A percentile compares a stretch with the other conserved stretches of the same genome.
These are phyloP conservation scores for Etheostoma cragini DNA, from an alignment of 2,113 vertebrate genomes.

Conservation along the genomic window DNA sequence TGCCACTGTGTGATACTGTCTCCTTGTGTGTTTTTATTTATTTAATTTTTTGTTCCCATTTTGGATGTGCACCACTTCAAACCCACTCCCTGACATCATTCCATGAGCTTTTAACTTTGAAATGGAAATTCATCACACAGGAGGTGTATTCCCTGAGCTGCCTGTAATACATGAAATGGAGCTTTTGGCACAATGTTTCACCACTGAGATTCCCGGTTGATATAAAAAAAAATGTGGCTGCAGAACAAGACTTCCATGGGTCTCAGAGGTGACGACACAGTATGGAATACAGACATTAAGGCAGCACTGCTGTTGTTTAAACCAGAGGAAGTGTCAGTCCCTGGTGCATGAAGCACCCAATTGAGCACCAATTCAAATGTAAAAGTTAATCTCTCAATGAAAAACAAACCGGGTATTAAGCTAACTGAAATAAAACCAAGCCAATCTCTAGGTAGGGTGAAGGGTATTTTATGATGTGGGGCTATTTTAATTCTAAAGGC, in stretches of 20 bases:
- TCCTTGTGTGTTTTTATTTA: constrained; percentile 53
- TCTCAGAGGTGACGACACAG: constrained; percentile 39
- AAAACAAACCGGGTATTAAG: no score
- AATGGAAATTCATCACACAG: constrained; percentile 78
- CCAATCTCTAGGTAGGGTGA: no score
- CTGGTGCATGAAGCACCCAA: constrained; percentile 16
- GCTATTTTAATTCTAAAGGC: no score
- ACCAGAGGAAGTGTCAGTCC: constrained; percentile 16
- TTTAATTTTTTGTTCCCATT: constrained; percentile 55
- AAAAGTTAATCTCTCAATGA: background rate
- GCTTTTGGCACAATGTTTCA: constrained; percentile 70
- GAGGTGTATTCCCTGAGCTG: constrained; percentile 58
- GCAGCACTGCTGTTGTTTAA: constrained; percentile 1
- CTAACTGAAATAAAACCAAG: no score
- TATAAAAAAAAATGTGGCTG: constrained; percentile 41
- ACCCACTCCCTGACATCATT: constrained; percentile 66
- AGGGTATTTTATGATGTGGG: no score
- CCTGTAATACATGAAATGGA: constrained; percentile 74
- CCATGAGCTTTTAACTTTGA: constrained; percentile 75
- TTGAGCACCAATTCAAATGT: constrained; percentile 44
- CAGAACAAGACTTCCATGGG: constrained; percentile 34
- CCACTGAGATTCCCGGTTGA: constrained; percentile 53
- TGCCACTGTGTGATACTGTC: constrained; percentile 18
- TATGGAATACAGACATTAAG: background rate
- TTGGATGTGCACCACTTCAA: constrained; percentile 59